Percentiles rank a stretch among this genome's conserved stretches.
phyloP scores from a whole-genome alignment of 2,113 vertebrate species.

The Castor canadensis region DNA sequence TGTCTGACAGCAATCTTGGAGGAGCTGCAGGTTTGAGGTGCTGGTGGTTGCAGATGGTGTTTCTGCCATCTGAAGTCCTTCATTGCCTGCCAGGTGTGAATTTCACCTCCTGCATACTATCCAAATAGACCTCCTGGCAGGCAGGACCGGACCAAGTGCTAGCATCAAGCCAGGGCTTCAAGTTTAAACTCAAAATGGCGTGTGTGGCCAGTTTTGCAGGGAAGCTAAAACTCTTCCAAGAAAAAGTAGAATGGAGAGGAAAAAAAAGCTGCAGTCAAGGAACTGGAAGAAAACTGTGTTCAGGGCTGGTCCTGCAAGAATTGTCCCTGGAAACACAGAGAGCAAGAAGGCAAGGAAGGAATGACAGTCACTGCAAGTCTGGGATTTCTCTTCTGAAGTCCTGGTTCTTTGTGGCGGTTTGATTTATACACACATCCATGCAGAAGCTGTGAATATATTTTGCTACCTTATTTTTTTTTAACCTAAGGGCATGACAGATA shows the following conservation, averaged over 20 bases:
- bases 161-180: background rate
- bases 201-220: background rate
- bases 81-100: background rate
- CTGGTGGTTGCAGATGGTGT: background rate
- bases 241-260: background rate
- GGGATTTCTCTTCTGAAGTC: background rate
- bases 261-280: background rate
- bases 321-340: background rate
- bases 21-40: background rate
- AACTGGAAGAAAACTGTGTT: background rate
- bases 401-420: background rate
- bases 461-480: background rate
- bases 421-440: background rate
- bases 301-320: background rate
- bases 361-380: fast-evolving
- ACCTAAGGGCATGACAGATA: background rate
- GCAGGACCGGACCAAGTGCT: background rate
- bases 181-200: background rate
- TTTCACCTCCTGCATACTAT: background rate
- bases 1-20: conserved; percentile 56
- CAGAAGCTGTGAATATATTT: background rate
- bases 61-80: conserved; percentile 58
- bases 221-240: background rate
- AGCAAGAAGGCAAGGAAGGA: background rate
- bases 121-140: conserved; percentile 49